Base-by-base conservation (phyloP, 2,888 invertebrate genomes). In the Incurvaria masculella region DNA sequence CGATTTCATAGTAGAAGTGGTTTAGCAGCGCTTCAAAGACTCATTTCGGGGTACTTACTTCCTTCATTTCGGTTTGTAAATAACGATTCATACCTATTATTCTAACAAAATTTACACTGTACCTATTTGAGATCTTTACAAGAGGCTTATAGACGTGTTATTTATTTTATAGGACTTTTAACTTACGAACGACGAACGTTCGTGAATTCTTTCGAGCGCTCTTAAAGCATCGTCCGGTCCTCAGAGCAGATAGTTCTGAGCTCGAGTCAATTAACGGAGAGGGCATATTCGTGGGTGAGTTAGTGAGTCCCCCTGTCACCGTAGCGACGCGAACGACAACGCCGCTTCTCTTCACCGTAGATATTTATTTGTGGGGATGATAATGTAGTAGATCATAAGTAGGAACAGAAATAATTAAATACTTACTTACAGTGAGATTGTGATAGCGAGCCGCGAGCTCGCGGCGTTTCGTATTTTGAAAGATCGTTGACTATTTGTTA, bases 401-500 rank as follows among this genome's bases (percentile, higher is more conserved):
- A 42, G 20, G 11, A 21, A 19, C 20, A 5, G 20, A 21, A 21
- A 42, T 21, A 11, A 19, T 42, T 42, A n/a, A 33, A 33, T 33
- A 33, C n/a, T n/a, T n/a, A n/a, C n/a, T n/a, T n/a, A 16, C 21
- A 21, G 21, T 33, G 65, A 63, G 65, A 68, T 65, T 62, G 59
- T 73, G 73, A 73, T 73, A 72, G 72, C 21, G 42, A 14, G 17
- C 18, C 17, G 42, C 42, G 17, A 10, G 18, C 18, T 10, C 11
- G 18, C 11, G 17, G 42, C 11, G 14, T 17, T 42, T 42, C 18
- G 8, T 44, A 43, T 55, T 60, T 58, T 63, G 66, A 65, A 62
- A 65, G 66, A 70, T 72, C 72, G 72, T 75, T 76, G 68, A 73
- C 69, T 75, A 69, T 72, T 74, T 72, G 72, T 72, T 72, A 73